phyloP scores from a whole-genome alignment of 2,113 vertebrate species.

The Odocoileus virginianus region DNA sequence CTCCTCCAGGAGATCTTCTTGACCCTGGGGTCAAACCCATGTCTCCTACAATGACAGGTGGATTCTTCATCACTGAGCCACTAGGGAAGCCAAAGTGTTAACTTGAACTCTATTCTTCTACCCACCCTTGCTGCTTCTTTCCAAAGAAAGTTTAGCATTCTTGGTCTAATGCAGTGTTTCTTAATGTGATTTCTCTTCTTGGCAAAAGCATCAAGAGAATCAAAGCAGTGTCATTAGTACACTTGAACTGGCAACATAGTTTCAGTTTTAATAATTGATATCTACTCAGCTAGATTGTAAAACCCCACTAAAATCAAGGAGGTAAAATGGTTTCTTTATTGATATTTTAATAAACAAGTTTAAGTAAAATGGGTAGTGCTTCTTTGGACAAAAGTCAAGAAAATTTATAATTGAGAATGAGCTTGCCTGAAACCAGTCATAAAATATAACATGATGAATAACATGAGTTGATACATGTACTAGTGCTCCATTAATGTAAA shows the following conservation, averaged over 20 bases:
- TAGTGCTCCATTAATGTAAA: not conserved
- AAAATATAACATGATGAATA: not conserved
- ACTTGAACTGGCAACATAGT: not conserved
- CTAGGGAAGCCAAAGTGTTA: not conserved
- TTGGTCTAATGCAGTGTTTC: not conserved
- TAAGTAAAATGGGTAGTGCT: not conserved
- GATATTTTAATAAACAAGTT: not conserved
- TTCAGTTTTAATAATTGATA: constrained; percentile 13
- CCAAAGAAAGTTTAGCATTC: not conserved
- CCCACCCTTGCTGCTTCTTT: not conserved
- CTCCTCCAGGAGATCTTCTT: not conserved
- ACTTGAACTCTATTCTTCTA: not conserved
- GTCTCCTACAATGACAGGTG: not conserved
- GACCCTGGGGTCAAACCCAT: not conserved
- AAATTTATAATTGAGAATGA: not conserved
- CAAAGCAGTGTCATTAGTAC: not conserved
- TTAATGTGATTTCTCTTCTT: not conserved
- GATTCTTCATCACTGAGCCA: not conserved
- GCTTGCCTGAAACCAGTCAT: not conserved
- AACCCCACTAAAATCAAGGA: not conserved
- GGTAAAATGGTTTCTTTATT: not conserved
- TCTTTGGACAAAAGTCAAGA: not conserved
- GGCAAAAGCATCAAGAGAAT: not conserved
- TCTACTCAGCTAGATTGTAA: not conserved
- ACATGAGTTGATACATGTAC: not conserved